Conservation (phyloP, 2,113 vertebrate species). For the Chroicocephalus ridibundus region DNA sequence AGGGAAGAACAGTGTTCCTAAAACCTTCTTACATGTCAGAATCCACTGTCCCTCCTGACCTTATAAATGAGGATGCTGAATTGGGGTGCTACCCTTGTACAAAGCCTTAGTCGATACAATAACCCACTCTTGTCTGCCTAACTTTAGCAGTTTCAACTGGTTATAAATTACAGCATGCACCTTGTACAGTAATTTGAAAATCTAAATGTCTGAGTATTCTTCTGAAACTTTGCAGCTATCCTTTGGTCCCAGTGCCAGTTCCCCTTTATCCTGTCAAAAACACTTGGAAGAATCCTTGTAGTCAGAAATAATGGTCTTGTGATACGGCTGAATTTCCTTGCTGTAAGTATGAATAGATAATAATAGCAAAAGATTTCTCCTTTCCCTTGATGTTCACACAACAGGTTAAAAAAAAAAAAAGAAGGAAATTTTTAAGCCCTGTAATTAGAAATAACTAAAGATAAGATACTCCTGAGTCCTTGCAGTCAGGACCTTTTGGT, state of each 20-base stretch:
- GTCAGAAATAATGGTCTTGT: neutral
- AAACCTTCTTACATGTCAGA: neutral
- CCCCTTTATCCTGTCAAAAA: neutral
- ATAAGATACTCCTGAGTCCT: neutral
- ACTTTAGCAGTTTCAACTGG: neutral
- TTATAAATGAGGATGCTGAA: neutral
- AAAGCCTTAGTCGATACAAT: neutral
- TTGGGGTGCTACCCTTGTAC: neutral
- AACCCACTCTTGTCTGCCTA: neutral
- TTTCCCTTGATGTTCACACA: neutral
- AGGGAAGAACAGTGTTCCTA: neutral
- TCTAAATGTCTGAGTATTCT: neutral
- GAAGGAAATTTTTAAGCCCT: neutral
- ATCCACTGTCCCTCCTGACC: neutral
- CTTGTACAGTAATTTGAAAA: neutral
- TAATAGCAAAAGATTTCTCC: neutral
- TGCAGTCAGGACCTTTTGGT: neutral
- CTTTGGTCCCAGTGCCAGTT: neutral
- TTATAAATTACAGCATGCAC: neutral
- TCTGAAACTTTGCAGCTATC: neutral
- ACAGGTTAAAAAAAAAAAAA: neutral
- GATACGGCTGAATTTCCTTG: neutral
- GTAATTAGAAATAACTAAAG: conserved; percentile 11
- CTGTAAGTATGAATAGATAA: neutral
- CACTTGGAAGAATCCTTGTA: neutral